Evolutionary conservation across 1,140 invertebrate species (phyloP), one percentile per base, ranked within the genome.

Genomic region (Anastrepha obliqua): DNA sequence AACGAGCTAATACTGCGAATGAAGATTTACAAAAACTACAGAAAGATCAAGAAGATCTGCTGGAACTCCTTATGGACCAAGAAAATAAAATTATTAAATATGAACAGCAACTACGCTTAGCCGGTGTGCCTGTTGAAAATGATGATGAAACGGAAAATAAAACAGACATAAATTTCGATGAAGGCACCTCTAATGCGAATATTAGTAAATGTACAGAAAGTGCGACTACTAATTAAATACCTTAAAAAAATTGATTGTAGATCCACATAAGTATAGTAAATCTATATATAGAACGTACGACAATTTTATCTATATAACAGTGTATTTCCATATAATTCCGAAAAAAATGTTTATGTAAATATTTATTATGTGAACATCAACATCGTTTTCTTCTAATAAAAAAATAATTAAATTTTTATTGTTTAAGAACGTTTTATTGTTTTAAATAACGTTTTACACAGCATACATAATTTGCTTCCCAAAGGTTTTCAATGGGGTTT

Each of bases 31-130:
- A 96, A 51, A 95, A 94, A 88, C 91, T 97, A 65, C 96, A 95
- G 91, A 98, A 97, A 91, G 98, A 99, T 92, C 98, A 98, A 93
- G 98, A 99, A 89, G 97, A 99, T 94, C 93, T 99, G 88, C 93
- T 99, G 29, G 96, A 97, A 90, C 93, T 99, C 85, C 94, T 99
- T 60, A 96, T 96, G 2, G 97, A 98, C 92, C 94, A 95, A 93
- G 95, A 93, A 87, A 90, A 90, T 78, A 93, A 93, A 86, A 88
- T 93, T 20, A 88, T 88, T 8, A 87, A 89, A 7, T 93, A 92
- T 78, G 90, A 91, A 47, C 39, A 88, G 3, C 89, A 89, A 58
- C 70, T 86, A 17, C 3, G 88, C 20, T 42, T 70, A 4, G 64
- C 89, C 67, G 89, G 89, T 86, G 51, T 87, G 47, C 64, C 70